Conservation (phyloP, 2,113 vertebrate species). For the Craseonycteris thonglongyai region DNA sequence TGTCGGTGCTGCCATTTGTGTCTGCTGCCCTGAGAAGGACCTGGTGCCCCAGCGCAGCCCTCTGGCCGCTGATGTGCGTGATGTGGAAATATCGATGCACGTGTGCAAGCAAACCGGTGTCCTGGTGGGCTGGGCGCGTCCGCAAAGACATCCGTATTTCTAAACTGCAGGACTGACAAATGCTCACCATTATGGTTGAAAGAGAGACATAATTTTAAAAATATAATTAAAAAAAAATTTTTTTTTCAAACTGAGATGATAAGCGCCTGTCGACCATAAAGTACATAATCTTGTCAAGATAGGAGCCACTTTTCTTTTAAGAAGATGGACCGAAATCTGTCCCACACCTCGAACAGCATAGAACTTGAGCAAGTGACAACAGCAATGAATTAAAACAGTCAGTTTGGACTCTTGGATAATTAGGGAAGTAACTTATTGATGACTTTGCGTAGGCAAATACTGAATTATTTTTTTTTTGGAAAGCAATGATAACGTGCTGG, state of each 20-base stretch:
- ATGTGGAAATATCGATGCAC: neutral
- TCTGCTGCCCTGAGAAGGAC: neutral
- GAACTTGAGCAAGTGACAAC: neutral
- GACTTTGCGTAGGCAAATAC: neutral
- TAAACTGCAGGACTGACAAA: neutral
- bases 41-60: too few species aligned
- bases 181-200: neutral
- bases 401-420: neutral
- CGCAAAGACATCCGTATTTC: neutral
- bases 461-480: neutral
- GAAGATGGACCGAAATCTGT: neutral
- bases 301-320: neutral
- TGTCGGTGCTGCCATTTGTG: neutral
- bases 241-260: neutral
- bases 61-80: neutral
- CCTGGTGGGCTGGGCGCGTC: neutral
- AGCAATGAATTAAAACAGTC: neutral
- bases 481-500: neutral
- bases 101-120: rapidly evolving
- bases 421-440: neutral
- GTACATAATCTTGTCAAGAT: conserved; percentile 5
- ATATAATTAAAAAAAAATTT: neutral
- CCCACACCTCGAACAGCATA: neutral
- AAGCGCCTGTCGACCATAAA: neutral
- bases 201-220: neutral